Base-by-base conservation (phyloP, 1,140 invertebrate species). In the Anoplolepis gracilipes region DNA sequence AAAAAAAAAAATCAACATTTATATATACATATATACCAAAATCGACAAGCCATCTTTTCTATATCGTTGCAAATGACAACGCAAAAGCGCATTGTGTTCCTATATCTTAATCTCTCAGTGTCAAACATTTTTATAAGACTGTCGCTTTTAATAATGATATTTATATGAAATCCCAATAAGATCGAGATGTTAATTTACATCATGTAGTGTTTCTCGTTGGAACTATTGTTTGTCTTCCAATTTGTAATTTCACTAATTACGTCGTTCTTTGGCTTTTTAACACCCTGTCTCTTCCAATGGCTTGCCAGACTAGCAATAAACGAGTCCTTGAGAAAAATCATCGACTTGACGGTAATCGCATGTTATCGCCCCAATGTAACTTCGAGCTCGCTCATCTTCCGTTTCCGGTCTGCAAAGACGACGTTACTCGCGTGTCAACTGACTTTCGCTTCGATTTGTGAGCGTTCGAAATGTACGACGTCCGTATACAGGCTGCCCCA, bases 391-490 rank as follows among this genome's bases (percentile, higher is more conserved):
- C 46, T 84, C 72, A 77, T 84, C 73, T 77, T 84, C 73, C 81
- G 81, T 76, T 84, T 77, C 81, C 42, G 73, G 81, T 84, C 61
- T 84, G 70, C 81, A 76, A 84, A 77, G 81, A 84, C 81, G 69
- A 84, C 78, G 78, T 82, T 82, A 65, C 78, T 82, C 78, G 78
- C 78, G 78, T 82, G 67, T 82, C 78, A 82, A 82, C 67, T 82
- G 78, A 82, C 53, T 72, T 78, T 67, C n/a, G 25, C 69, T 84
- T 84, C 57, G 33, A 84, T 77, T 84, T 84, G 42, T 65, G 65
- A 86, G n/a, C 49, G 49, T 86, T 73, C 67, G 67, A 82, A 59
- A 73, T 72, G 59, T 72, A 81, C 67, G 36, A 82, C 36, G 78
- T 70, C 25, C 49, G 78, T 73, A 25, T 82, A 61, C 67, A 42